Conservation (phyloP, 2,113 vertebrate genomes). For the Chiloscyllium plagiosum region DNA sequence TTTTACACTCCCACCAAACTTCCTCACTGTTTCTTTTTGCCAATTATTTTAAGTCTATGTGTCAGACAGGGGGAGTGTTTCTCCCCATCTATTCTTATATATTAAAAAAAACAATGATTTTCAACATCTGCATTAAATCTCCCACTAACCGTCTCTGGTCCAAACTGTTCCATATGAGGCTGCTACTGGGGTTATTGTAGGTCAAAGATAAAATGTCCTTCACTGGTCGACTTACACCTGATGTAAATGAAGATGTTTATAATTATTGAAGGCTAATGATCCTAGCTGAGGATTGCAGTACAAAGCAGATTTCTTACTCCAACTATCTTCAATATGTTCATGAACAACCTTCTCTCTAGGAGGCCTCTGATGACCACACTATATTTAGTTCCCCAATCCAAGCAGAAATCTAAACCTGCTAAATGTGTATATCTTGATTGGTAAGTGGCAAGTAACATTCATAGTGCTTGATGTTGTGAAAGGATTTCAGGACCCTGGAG, state of each 20-base stretch:
- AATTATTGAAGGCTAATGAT: background rate
- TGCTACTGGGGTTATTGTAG: background rate
- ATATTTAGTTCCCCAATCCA: background rate
- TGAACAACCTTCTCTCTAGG: background rate
- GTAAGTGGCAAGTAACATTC: background rate
- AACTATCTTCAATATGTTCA: background rate
- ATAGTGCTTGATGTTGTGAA: background rate
- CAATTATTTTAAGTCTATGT: background rate
- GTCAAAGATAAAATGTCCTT: background rate
- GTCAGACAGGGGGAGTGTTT: background rate
- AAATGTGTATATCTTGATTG: background rate
- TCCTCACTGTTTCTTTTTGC: background rate
- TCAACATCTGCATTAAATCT: background rate
- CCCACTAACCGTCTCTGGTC: background rate
- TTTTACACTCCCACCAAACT: background rate
- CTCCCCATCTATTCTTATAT: background rate
- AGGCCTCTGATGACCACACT: background rate
- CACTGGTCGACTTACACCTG: background rate
- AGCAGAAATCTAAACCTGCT: background rate
- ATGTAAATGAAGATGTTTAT: background rate
- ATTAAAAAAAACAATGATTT: background rate
- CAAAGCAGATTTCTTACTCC: background rate
- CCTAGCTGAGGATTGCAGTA: background rate
- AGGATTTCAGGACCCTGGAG: too few species aligned
- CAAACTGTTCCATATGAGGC: background rate